Evolutionary conservation across 1,140 invertebrate genomes (phyloP).

Genomic region (Scaptodrosophila lebanonensis): DNA sequence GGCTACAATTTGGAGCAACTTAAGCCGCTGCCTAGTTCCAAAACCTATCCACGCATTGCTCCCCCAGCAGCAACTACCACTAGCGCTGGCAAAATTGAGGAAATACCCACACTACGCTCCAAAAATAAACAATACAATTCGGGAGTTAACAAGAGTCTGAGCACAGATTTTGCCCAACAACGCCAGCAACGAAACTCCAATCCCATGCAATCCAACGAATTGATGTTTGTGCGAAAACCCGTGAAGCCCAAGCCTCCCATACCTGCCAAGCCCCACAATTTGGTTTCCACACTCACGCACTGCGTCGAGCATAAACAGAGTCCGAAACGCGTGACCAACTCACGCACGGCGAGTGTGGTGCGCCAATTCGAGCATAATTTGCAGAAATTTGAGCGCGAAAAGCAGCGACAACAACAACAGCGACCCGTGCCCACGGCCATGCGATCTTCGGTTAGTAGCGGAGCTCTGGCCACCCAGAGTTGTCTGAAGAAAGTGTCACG

Average conservation of each 20-base stretch:
- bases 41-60: slow-evolving; percentile 64
- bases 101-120: slow-evolving; percentile 65
- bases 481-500: slow-evolving; percentile 71
- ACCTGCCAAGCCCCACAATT: slow-evolving; percentile 65
- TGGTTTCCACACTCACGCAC: slow-evolving; percentile 53
- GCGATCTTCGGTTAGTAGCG: slow-evolving; percentile 63
- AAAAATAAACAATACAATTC: slow-evolving; percentile 75
- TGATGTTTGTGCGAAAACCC: slow-evolving; percentile 52
- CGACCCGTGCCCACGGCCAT: slow-evolving; percentile 37
- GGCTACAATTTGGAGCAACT: slow-evolving; percentile 63
- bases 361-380: slow-evolving; percentile 79
- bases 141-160: slow-evolving; percentile 70
- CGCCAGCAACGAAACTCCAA: slow-evolving; percentile 65
- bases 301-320: slow-evolving; percentile 45
- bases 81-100: slow-evolving; percentile 26
- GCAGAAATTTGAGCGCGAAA: slow-evolving; percentile 77
- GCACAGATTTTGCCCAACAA: slow-evolving; percentile 73
- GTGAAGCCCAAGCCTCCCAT: slow-evolving; percentile 65
- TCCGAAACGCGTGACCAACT: slow-evolving; percentile 19
- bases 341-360: slow-evolving; percentile 69
- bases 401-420: slow-evolving; percentile 60
- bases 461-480: slow-evolving; percentile 60
- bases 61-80: slow-evolving; percentile 4
- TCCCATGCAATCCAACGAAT: slow-evolving; percentile 47
- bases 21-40: slow-evolving; percentile 60